Evolutionary conservation across 2,888 invertebrate genomes (phyloP), one percentile per base, ranked within the genome.

Genomic region (Parthenolecanium corni): DNA sequence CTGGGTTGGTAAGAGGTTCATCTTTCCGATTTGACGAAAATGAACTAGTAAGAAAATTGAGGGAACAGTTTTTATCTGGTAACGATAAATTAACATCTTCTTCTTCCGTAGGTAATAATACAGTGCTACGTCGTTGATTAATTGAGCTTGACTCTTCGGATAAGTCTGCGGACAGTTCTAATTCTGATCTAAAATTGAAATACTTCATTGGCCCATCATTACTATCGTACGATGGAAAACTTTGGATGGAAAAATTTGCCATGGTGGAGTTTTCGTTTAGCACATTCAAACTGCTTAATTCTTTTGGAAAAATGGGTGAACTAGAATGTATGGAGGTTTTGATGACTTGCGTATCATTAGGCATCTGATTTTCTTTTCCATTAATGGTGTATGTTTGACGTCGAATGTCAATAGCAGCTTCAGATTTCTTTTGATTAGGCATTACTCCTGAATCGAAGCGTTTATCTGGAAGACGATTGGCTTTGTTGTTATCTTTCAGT

Each of bases 351-450:
- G 38, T 14, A 3, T 49, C 49, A 16, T 31, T 38, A 1, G 61
- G 61, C 2, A 51, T 3, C 31, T 20, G 11, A 62, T 66, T 66
- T 16, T 66, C 66, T 61, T 66, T 66, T 53, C 65, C 65, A 57
- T 64, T 21, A 3, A 66, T 52, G 20, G 51, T 36, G 46, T 63
- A 66, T 1, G 66, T 66, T 64, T 65, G 58, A 42, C 65, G 36
- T 40, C 66, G 61, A 12, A 54, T 46, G 2, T 49, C 51, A 21
- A 20, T 14, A 0, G 31, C 6, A 9, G 47, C 23, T 16, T 47
- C 18, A 16, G 14, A 2, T 57, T 49, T 18, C 18, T 2, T 21
- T 12, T 31, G 24, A 16, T 24, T 24, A 14, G n/a, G n/a, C n/a
- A n/a, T n/a, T n/a, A n/a, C n/a, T n/a, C n/a, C n/a, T n/a, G n/a